A percentile compares a stretch with the other conserved stretches of the same genome.
Conservation (phyloP, 2,113 vertebrate genomes). For the Tragelaphus buxtoni region DNA sequence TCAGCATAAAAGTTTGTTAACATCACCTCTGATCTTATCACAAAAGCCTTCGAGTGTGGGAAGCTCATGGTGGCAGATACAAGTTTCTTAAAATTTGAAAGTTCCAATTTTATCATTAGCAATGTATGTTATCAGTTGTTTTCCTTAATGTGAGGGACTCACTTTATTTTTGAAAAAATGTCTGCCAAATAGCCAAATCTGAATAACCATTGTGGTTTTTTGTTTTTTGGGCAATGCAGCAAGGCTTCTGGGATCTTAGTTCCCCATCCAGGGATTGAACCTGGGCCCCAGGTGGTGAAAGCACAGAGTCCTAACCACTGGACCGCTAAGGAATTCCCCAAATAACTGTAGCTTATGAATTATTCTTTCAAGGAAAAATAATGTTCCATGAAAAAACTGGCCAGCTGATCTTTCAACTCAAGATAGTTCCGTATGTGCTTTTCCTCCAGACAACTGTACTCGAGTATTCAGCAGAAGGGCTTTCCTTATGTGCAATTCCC, state of each 20-base stretch:
- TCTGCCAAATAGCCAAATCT: neutral
- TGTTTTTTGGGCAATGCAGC: neutral
- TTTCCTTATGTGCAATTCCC: neutral
- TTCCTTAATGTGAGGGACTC: neutral
- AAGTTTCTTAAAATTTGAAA: neutral
- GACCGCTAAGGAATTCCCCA: accelerated
- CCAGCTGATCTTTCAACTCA: neutral
- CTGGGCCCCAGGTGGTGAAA: neutral
- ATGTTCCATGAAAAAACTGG: neutral
- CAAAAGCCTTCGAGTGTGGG: neutral
- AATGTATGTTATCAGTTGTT: neutral
- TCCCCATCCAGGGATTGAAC: neutral
- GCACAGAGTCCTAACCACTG: neutral
- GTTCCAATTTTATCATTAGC: neutral
- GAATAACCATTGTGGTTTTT: neutral
- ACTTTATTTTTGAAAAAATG: neutral
- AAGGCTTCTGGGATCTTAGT: neutral
- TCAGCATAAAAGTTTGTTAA: neutral
- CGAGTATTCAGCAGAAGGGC: neutral
- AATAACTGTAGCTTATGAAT: neutral
- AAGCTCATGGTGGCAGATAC: neutral
- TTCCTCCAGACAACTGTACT: neutral
- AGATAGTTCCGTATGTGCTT: neutral
- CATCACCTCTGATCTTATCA: neutral
- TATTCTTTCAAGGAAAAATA: neutral